Evolutionary conservation across 2,888 invertebrate genomes (phyloP).

Genomic region (Serrognathus titanus): DNA sequence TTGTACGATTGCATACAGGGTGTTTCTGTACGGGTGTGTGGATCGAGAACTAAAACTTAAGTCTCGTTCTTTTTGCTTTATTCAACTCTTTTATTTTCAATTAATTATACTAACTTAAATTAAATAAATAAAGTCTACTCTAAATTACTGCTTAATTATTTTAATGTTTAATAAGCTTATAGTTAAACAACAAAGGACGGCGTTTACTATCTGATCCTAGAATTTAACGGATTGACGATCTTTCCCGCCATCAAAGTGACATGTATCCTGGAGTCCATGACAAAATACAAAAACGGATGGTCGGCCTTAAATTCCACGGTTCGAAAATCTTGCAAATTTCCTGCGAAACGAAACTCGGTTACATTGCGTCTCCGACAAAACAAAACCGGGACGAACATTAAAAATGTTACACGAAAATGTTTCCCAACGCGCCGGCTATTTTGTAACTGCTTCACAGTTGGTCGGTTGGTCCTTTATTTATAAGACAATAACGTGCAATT

Average conservation of each 20-base stretch:
- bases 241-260: slow-evolving; percentile 79
- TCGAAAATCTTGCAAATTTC: slow-evolving; percentile 46
- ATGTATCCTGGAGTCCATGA: slow-evolving; percentile 76
- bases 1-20: too few species aligned
- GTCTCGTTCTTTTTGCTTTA: too few species aligned
- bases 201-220: slow-evolving; percentile 64
- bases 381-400: slow-evolving; percentile 15
- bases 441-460: slow-evolving; percentile 4
- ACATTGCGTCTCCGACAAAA: slow-evolving; percentile 1
- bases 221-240: slow-evolving; percentile 78
- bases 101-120: too few species aligned
- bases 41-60: too few species aligned
- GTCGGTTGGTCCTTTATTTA: neutral
- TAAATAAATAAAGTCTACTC: too few species aligned
- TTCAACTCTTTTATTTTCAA: too few species aligned
- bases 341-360: slow-evolving; percentile 38
- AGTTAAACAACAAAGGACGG: neutral
- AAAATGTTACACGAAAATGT: slow-evolving; percentile 12
- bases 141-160: neutral
- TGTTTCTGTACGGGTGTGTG: too few species aligned
- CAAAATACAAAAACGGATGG: slow-evolving; percentile 82
- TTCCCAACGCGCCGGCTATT: slow-evolving; percentile 12
- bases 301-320: slow-evolving; percentile 73
- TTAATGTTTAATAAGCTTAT: neutral
- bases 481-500: slow-evolving; percentile 23